Conservation (phyloP, 2,797 vertebrate species). For the Acipenser ruthenus region DNA sequence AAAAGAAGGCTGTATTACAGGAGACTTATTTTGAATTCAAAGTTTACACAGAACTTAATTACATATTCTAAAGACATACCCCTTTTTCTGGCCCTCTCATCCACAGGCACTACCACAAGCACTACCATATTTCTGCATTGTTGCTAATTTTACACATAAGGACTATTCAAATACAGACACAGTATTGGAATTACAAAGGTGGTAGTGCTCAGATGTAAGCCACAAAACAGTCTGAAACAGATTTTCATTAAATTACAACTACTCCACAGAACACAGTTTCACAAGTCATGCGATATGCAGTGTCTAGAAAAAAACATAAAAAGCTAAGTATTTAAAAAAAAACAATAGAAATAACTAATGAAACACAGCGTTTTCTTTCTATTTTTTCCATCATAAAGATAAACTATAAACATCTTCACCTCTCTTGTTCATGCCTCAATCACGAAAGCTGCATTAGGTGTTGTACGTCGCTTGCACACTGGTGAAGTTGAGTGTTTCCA, state of each 20-base stretch:
- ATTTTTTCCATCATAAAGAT: slow-evolving; percentile 65
- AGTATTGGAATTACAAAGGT: slow-evolving; percentile 26
- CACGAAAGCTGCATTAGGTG: slow-evolving; percentile 54
- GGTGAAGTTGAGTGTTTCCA: slow-evolving; percentile 37
- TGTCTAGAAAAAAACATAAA: slow-evolving; percentile 62
- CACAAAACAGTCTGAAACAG: slow-evolving; percentile 28
- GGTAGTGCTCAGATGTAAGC: slow-evolving; percentile 21
- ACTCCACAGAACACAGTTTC: slow-evolving; percentile 82
- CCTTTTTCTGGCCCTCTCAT: slow-evolving; percentile 12
- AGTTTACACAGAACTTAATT: slow-evolving; percentile 19
- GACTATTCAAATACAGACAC: slow-evolving; percentile 21
- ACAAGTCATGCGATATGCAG: slow-evolving; percentile 85
- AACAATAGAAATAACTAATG: slow-evolving; percentile 70
- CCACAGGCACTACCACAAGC: slow-evolving; percentile 13
- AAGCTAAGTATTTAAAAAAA: slow-evolving; percentile 65
- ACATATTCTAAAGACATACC: slow-evolving; percentile 15
- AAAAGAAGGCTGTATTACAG: slow-evolving; percentile 3
- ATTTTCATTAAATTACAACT: slow-evolving; percentile 86
- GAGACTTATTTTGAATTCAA: slow-evolving; percentile 1
- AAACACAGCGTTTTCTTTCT: slow-evolving; percentile 72
- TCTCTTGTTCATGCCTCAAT: slow-evolving; percentile 64
- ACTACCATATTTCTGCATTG: slow-evolving; percentile 19
- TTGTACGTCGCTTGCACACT: slow-evolving; percentile 41
- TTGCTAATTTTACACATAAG: slow-evolving; percentile 23
- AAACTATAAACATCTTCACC: slow-evolving; percentile 74